Percentiles rank a stretch among this genome's conserved stretches.
These are phyloP conservation scores for Caenorhabditis brenneri DNA, from an alignment of 1,140 invertebrate genomes.

Conservation along the genomic window DNA sequence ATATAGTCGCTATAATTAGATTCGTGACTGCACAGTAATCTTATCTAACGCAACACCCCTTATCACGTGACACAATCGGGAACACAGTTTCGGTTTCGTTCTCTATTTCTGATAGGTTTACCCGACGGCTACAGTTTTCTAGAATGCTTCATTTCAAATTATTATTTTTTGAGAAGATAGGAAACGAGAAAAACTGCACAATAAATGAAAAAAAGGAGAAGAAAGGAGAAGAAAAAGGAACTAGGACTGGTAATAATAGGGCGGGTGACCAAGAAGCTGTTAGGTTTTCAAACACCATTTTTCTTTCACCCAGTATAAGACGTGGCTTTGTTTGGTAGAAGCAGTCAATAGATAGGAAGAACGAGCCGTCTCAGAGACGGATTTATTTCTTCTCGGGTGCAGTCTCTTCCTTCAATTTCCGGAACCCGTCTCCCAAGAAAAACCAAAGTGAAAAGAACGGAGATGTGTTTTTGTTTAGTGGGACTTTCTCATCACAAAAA, in stretches of 20 bases:
- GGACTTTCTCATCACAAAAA: background rate
- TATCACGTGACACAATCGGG: too few species aligned
- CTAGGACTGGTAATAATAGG: background rate
- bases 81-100: too few species aligned
- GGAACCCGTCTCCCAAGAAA: background rate
- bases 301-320: background rate
- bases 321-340: background rate
- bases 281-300: constrained; percentile 4
- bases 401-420: constrained; percentile 4
- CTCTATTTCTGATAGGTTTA: too few species aligned
- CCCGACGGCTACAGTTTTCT: too few species aligned
- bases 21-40: too few species aligned
- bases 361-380: background rate
- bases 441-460: background rate
- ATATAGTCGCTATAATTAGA: too few species aligned
- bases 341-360: background rate
- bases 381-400: constrained; percentile 23
- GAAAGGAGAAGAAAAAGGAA: background rate
- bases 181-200: too few species aligned
- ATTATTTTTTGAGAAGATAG: too few species aligned
- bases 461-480: background rate
- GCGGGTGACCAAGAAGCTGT: background rate
- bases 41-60: too few species aligned
- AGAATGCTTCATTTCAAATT: too few species aligned
- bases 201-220: background rate